phyloP scores from a whole-genome alignment of 2,888 invertebrate species.

The Masnerella sp. region DNA sequence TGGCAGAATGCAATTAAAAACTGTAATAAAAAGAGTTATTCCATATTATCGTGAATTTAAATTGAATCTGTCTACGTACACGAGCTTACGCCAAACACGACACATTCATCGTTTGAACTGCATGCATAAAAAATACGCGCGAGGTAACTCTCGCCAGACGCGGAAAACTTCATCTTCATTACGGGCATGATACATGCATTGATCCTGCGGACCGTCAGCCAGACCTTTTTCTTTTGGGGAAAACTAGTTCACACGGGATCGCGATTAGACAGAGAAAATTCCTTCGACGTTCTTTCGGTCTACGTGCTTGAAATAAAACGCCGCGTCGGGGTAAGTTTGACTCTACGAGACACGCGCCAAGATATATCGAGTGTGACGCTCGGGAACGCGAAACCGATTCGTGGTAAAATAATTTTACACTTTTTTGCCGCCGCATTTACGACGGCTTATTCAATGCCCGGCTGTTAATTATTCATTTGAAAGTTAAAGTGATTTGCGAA shows the following conservation, averaged over 20 bases:
- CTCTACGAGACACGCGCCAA: slow-evolving; percentile 58
- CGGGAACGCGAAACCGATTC: slow-evolving; percentile 58
- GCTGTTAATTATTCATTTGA: too few relatives aligned
- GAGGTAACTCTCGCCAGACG: slow-evolving; percentile 36
- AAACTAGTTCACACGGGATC: slow-evolving; percentile 61
- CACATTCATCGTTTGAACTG: slow-evolving; percentile 38
- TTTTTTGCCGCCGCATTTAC: slow-evolving; percentile 28
- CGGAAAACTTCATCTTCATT: slow-evolving; percentile 54
- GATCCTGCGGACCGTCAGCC: slow-evolving; percentile 55
- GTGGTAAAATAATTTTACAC: slow-evolving; percentile 48
- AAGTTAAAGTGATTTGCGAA: too few relatives aligned
- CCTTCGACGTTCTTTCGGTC: slow-evolving; percentile 59
- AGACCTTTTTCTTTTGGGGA: slow-evolving; percentile 45
- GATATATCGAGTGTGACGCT: slow-evolving; percentile 58
- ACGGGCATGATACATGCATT: slow-evolving; percentile 56
- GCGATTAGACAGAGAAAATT: slow-evolving; percentile 62
- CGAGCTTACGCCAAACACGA: slow-evolving; percentile 24
- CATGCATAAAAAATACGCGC: slow-evolving; percentile 39
- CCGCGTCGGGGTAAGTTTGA: slow-evolving; percentile 59
- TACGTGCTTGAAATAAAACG: slow-evolving; percentile 63
- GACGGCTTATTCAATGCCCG: slow-evolving; percentile 27
- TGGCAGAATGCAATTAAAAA: slow-evolving; percentile 8
- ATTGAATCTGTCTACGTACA: slow-evolving; percentile 4
- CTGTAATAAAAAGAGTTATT: slow-evolving; percentile 14
- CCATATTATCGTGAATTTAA: slow-evolving; percentile 18